These are phyloP conservation scores for Meloidogyne floridensis DNA, from an alignment of 1,140 invertebrate genomes.

Conservation along the genomic window DNA sequence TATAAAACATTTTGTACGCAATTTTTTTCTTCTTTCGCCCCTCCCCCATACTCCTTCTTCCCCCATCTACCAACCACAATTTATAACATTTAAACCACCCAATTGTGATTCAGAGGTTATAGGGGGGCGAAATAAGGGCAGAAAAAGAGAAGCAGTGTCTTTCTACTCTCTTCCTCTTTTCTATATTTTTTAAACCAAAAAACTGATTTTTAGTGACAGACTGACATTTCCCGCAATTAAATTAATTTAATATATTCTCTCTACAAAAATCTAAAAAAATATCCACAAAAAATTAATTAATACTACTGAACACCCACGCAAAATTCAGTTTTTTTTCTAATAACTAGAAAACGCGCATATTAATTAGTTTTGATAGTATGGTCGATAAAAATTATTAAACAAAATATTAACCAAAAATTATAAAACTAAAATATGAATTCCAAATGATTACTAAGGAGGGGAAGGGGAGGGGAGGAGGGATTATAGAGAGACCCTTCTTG, in stretches of 20 bases:
- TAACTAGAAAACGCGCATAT: not conserved
- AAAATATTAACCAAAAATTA: not conserved
- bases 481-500: too few species aligned
- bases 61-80: too few species aligned
- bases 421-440: not conserved
- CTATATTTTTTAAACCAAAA: too few species aligned
- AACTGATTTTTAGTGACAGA: too few species aligned
- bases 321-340: not conserved
- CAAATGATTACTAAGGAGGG: not conserved
- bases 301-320: not conserved
- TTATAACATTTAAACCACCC: too few species aligned
- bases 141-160: too few species aligned
- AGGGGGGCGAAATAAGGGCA: not conserved
- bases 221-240: too few species aligned
- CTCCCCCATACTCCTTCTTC: not conserved
- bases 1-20: not conserved
- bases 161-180: too few species aligned
- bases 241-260: not conserved
- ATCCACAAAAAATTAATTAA: not conserved
- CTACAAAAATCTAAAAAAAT: not conserved
- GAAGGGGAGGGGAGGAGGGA: too few species aligned
- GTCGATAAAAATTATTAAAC: not conserved
- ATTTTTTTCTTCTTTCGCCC: constrained; percentile 5
- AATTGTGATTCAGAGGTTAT: not conserved
- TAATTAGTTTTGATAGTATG: not conserved